A percentile compares a stretch with the other conserved stretches of the same genome.
Evolutionary conservation across 2,113 vertebrate species (phyloP).

Genomic region (Ondatra zibethicus): DNA sequence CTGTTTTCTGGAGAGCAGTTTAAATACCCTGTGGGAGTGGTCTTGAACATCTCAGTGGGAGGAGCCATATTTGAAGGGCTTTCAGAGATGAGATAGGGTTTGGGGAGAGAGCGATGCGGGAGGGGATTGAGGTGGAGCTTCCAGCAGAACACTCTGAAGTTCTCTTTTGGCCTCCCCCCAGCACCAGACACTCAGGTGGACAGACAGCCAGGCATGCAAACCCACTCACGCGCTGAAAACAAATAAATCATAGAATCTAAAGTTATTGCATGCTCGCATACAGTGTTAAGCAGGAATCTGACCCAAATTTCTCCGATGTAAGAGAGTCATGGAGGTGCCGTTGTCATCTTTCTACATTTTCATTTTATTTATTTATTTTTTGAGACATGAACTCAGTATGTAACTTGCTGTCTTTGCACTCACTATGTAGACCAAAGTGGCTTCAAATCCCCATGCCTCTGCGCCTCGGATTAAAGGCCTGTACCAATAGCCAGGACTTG

Average conservation of each 20-base stretch:
- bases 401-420: neutral
- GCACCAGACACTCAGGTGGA: neutral
- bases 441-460: neutral
- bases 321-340: neutral
- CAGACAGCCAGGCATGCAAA: too few species aligned
- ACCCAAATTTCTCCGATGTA: neutral
- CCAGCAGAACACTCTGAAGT: neutral
- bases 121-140: too few species aligned
- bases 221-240: neutral
- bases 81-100: too few species aligned
- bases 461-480: neutral
- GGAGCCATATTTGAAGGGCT: too few species aligned
- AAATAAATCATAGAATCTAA: too few species aligned
- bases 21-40: too few species aligned
- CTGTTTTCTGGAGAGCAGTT: too few species aligned
- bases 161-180: neutral
- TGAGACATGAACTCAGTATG: neutral
- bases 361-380: neutral
- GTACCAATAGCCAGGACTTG: too few species aligned
- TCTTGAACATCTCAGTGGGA: too few species aligned
- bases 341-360: neutral
- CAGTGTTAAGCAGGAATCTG: neutral
- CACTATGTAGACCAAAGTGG: neutral
- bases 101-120: too few species aligned
- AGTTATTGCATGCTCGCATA: neutral